phyloP scores from a whole-genome alignment of 2,797 vertebrate species.

The Bryconaethiops microstoma region DNA sequence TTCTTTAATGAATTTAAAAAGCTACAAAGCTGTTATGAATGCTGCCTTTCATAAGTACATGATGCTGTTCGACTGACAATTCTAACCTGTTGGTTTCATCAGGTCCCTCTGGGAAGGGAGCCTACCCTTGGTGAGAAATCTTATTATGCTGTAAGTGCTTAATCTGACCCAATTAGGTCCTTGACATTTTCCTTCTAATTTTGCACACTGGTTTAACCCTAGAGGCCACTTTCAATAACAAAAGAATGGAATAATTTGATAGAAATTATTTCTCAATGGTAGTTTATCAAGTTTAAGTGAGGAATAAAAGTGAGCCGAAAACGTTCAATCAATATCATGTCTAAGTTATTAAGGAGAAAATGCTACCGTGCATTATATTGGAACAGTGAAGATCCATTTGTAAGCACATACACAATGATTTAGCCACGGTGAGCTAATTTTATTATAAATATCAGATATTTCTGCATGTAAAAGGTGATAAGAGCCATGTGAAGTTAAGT shows the following conservation, averaged over 20 bases:
- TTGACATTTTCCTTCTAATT: background rate
- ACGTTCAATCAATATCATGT: background rate
- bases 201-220: background rate
- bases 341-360: too few species aligned
- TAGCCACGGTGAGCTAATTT: too few species aligned
- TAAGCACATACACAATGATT: too few species aligned
- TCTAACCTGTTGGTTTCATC: constrained; percentile 10
- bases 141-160: background rate
- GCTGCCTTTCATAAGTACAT: background rate
- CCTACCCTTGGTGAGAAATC: background rate
- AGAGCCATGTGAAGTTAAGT: too few species aligned
- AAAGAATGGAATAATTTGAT: background rate
- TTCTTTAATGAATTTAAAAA: constrained; percentile 9
- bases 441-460: too few species aligned
- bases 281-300: too few species aligned
- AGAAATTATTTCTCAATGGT: background rate
- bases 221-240: background rate
- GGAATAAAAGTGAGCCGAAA: background rate
- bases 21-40: background rate
- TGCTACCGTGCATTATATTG: too few species aligned
- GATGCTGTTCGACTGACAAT: background rate
- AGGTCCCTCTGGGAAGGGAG: background rate
- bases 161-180: background rate
- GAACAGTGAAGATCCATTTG: too few species aligned
- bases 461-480: too few species aligned